phyloP scores from a whole-genome alignment of 2,113 vertebrate genomes.

The Isurus oxyrinchus region DNA sequence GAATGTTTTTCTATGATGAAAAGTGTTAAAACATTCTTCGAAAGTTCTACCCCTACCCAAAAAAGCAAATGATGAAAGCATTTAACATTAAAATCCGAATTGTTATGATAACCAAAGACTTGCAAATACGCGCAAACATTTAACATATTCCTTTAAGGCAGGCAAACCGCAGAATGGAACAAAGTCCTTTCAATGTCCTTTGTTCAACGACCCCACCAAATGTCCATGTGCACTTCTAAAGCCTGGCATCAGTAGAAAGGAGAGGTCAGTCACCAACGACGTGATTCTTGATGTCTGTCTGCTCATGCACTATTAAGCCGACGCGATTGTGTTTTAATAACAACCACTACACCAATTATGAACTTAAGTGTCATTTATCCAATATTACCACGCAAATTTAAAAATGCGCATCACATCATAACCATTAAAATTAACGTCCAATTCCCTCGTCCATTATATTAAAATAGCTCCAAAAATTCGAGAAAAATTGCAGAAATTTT shows the following conservation, averaged over 20 bases:
- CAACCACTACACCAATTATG: not conserved
- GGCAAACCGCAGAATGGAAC: not conserved
- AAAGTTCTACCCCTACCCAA: not conserved
- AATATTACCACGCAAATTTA: not conserved
- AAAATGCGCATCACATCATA: not conserved
- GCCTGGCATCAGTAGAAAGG: not conserved
- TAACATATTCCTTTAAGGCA: not conserved
- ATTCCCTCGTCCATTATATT: not conserved
- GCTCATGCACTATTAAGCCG: not conserved
- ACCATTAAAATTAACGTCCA: not conserved
- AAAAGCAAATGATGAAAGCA: not conserved
- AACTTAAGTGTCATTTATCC: not conserved
- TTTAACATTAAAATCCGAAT: not conserved
- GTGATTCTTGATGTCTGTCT: not conserved
- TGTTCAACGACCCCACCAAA: constrained; percentile 16
- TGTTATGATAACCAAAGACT: not conserved
- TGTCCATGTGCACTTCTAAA: not conserved
- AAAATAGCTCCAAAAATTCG: not conserved
- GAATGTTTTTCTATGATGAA: not conserved
- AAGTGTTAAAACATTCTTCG: not conserved
- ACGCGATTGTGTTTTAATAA: not conserved
- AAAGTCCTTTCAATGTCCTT: constrained; percentile 27
- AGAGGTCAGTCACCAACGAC: not conserved
- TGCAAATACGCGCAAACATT: not conserved
- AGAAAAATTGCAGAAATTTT: not conserved